These are phyloP conservation scores for Ifrita kowaldi DNA, from an alignment of 2,113 vertebrate species.

Conservation along the genomic window DNA sequence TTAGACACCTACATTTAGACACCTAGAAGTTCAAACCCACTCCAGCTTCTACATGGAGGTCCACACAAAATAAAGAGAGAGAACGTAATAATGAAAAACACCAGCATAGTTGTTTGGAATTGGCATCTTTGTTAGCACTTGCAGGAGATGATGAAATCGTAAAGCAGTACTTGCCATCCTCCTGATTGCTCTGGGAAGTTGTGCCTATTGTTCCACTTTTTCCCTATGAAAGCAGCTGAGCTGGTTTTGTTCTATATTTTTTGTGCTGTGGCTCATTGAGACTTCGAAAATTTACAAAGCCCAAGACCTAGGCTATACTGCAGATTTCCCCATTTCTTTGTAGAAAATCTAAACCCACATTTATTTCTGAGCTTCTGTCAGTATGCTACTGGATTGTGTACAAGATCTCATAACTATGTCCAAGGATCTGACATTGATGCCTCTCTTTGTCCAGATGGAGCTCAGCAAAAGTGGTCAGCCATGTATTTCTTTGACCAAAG, in stretches of 20 bases:
- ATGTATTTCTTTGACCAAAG: background rate
- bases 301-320: background rate
- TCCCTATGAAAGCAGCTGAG: background rate
- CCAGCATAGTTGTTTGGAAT: background rate
- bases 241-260: background rate
- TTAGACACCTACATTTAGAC: background rate
- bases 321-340: background rate
- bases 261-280: background rate
- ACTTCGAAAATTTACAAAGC: background rate
- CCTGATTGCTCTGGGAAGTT: background rate
- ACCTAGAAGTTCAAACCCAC: background rate
- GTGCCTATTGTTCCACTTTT: background rate
- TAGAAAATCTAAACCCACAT: background rate
- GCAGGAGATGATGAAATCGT: background rate
- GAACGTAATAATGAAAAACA: background rate
- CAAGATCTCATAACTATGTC: background rate
- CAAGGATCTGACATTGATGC: background rate
- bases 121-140: background rate
- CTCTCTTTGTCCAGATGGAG: background rate
- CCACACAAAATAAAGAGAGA: background rate
- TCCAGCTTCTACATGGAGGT: background rate
- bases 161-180: background rate
- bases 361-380: background rate
- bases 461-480: background rate
- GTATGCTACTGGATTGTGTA: background rate